phyloP scores from a whole-genome alignment of 1,140 invertebrate genomes.

The Penaeus chinensis region DNA sequence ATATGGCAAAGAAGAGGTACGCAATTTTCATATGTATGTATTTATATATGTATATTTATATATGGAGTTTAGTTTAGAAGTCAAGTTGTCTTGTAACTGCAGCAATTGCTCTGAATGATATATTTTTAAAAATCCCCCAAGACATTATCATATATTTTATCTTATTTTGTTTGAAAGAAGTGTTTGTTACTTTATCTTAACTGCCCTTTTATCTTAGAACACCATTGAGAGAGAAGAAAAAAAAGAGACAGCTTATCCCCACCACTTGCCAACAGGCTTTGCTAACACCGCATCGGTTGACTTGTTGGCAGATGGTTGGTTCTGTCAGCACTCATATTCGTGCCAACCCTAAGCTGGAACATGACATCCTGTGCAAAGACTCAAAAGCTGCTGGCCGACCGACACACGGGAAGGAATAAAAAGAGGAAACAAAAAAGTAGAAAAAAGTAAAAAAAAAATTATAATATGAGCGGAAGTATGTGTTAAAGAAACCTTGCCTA shows the following conservation, averaged over 20 bases:
- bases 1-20: conserved; percentile 22
- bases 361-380: too few relatives aligned
- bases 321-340: too few relatives aligned
- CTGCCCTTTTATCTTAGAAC: too few relatives aligned
- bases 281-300: too few relatives aligned
- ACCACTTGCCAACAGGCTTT: too few relatives aligned
- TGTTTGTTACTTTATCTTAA: too few relatives aligned
- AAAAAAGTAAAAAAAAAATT: conserved; percentile 24
- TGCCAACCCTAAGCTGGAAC: too few relatives aligned
- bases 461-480: conserved; percentile 40
- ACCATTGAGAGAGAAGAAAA: too few relatives aligned
- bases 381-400: too few relatives aligned
- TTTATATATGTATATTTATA: too few relatives aligned
- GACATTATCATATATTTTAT: background rate
- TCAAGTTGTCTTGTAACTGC: conserved; percentile 37
- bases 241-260: too few relatives aligned
- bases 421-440: background rate
- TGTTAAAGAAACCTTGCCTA: conserved; percentile 45
- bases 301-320: too few relatives aligned
- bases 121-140: background rate
- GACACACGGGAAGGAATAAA: background rate
- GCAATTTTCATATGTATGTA: conserved; percentile 21
- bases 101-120: conserved; percentile 39
- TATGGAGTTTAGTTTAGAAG: conserved; percentile 18
- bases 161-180: background rate